phyloP scores from a whole-genome alignment of 1,140 invertebrate species.

The Scaptomyza hsui region DNA sequence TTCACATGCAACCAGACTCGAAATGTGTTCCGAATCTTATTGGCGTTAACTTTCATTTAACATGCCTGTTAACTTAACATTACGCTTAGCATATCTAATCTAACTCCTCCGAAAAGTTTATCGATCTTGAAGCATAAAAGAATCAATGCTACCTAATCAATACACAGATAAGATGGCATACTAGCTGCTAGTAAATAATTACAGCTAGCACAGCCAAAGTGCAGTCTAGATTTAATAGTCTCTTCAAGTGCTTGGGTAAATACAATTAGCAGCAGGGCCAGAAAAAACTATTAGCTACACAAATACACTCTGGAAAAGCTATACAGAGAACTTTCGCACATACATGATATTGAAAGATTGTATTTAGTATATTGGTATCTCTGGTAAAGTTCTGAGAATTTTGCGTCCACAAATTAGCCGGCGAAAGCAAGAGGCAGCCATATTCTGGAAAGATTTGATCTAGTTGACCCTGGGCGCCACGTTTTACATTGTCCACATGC shows the following conservation, averaged over 20 bases:
- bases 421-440: conserved; percentile 95
- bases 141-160: background rate
- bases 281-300: conserved; percentile 9
- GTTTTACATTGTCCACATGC: conserved; percentile 92
- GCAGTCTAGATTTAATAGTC: conserved; percentile 12
- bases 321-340: conserved; percentile 42
- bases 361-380: conserved; percentile 91
- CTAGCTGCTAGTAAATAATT: too few relatives aligned
- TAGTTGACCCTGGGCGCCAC: conserved; percentile 84
- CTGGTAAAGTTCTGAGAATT: conserved; percentile 90
- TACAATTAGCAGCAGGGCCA: conserved; percentile 10
- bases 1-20: background rate
- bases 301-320: background rate
- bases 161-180: too few relatives aligned
- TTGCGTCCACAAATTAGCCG: conserved; percentile 96
- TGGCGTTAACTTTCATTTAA: too few relatives aligned
- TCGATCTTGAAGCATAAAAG: too few relatives aligned
- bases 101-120: too few relatives aligned
- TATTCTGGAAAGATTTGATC: conserved; percentile 92
- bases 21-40: background rate
- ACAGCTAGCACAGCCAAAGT: conserved; percentile 2
- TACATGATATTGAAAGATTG: conserved; percentile 93
- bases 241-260: conserved; percentile 6
- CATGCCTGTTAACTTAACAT: too few relatives aligned
- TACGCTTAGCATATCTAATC: too few relatives aligned